phyloP scores from a whole-genome alignment of 1,140 invertebrate species.

The Apocrypta bakeri region DNA sequence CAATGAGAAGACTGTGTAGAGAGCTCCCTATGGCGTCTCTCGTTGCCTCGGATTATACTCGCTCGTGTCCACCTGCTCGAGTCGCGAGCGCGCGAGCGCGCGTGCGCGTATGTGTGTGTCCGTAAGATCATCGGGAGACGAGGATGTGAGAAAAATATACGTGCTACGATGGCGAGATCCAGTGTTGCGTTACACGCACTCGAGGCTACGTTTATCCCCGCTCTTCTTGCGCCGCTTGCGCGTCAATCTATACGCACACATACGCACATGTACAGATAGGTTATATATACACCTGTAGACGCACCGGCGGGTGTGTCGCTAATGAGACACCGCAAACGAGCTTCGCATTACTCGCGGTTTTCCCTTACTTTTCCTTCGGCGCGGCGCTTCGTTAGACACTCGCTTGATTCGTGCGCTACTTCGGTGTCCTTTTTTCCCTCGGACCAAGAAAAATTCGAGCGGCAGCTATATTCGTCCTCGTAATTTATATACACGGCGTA shows the following conservation, averaged over 20 bases:
- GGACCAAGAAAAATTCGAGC: neutral
- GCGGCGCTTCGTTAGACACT: neutral
- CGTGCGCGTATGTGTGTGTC: too few species aligned
- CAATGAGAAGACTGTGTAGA: neutral
- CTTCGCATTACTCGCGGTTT: conserved; percentile 61
- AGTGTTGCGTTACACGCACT: conserved; percentile 68
- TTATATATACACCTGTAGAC: conserved; percentile 50
- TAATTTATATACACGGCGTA: neutral
- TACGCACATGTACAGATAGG: too few species aligned
- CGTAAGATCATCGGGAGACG: conserved; percentile 49
- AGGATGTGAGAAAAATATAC: conserved; percentile 14
- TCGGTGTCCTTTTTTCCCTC: neutral
- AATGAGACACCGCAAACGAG: conserved; percentile 67
- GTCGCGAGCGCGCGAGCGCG: too few species aligned
- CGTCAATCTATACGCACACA: neutral
- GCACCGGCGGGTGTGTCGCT: conserved; percentile 66
- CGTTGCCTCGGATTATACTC: neutral
- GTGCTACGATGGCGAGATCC: conserved; percentile 56
- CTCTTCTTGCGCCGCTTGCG: neutral
- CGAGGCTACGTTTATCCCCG: conserved; percentile 65
- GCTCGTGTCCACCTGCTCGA: neutral
- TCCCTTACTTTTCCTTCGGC: neutral
- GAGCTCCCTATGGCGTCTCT: neutral
- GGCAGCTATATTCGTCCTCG: neutral
- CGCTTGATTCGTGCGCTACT: neutral